Percentiles rank a stretch among this genome's conserved stretches.
These are phyloP conservation scores for Pyrocephalus nanus DNA, from an alignment of 2,797 vertebrate genomes.

Conservation along the genomic window DNA sequence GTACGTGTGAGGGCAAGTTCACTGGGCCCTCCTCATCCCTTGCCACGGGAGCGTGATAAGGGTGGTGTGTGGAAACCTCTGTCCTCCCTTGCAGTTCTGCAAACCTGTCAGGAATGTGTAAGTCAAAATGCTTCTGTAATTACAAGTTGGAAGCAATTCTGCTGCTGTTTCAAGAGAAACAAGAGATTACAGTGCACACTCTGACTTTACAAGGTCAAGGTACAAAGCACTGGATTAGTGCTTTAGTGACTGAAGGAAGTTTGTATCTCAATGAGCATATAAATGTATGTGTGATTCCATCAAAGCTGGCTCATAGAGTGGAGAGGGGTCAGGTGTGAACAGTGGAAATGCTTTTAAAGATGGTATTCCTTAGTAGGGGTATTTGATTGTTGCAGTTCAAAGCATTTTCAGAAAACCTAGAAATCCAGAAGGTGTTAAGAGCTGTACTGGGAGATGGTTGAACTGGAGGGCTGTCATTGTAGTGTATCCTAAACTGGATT, in stretches of 20 bases:
- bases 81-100: not conserved
- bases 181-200: not conserved
- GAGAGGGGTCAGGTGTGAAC: not conserved
- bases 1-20: not conserved
- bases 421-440: not conserved
- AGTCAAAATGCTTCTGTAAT: not conserved
- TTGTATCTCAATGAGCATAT: not conserved
- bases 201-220: not conserved
- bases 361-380: not conserved
- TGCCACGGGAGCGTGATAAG: fast-evolving
- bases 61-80: not conserved
- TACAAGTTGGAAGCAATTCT: not conserved
- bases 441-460: not conserved
- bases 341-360: not conserved
- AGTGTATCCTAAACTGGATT: not conserved
- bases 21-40: not conserved
- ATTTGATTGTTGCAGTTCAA: not conserved
- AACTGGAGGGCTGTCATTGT: not conserved
- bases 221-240: not conserved
- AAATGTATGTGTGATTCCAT: not conserved
- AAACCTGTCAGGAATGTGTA: not conserved
- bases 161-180: not conserved
- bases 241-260: not conserved
- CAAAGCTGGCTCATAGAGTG: not conserved
- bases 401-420: not conserved